Base-by-base conservation (phyloP, 2,888 invertebrate species). In the Phymatocera aterrima region DNA sequence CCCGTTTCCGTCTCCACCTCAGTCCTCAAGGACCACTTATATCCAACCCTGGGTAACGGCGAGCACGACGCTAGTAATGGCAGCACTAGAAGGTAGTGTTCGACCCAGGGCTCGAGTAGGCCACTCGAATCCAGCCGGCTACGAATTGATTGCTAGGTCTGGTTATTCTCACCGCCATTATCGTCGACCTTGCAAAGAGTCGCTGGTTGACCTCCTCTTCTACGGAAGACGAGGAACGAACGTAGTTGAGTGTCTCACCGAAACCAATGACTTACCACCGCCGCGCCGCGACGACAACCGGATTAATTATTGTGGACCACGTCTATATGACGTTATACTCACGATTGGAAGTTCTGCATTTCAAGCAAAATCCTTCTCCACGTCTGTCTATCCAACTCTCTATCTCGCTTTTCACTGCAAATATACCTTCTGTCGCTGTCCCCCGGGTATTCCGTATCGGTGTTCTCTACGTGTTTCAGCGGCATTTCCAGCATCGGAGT, bases 11-110 rank as follows among this genome's bases (percentile, higher is more conserved):
- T 81, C 70, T 68, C 81, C 80, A 77, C 79, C 78, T 77, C 80
- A 81, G 81, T 46, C 28, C 46, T 68, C 60, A 34, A 88, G 89
- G 84, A 85, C 88, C 88, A 89, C 90, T 90, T 88, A 88, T 72
- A 72, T 72, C 72, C 72, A 72, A 72, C 72, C 72, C 72, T 72
- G 72, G 72, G 48, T 72, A 34, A 31, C 51, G 51, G 10, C 51
- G 31, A 72, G 51, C 72, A 48, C 72, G 51, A 72, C 72, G 72
- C 72, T 72, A 72, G 72, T 72, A 72, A 72, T 72, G 72, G 72
- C 48, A 72, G 51, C 72, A 72, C 72, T 72, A 72, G 72, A 72
- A 72, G 72, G 72, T 72, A 72, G 72, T 72, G 72, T 72, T 72
- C 72, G 72, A 72, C 72, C 72, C 72, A 46, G 31, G 48, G 34